Evolutionary conservation across 2,797 vertebrate genomes (phyloP).

Genomic region (Sebastes dallii): DNA sequence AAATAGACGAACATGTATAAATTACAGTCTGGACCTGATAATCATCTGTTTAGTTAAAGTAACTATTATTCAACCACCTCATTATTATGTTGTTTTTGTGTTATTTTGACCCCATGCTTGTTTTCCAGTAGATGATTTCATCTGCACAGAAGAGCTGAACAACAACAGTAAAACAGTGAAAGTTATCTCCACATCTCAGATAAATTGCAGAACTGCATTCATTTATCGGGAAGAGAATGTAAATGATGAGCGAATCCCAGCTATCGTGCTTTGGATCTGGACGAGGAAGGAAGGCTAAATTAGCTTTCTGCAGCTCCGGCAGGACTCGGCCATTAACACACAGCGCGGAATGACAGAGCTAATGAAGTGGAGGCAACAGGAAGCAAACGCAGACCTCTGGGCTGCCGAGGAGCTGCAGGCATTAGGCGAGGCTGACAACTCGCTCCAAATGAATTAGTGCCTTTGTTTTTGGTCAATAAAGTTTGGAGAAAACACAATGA

Average conservation of each 20-base stretch:
- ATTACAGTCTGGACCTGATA: not conserved
- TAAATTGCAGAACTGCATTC: not conserved
- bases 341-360: not conserved
- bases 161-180: not conserved
- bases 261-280: not conserved
- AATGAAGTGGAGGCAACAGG: constrained; percentile 39
- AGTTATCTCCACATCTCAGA: not conserved
- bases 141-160: not conserved
- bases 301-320: not conserved
- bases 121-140: not conserved
- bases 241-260: not conserved
- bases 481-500: constrained; percentile 5
- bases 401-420: not conserved
- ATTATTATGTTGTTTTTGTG: not conserved
- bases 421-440: not conserved
- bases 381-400: constrained; percentile 5
- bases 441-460: not conserved
- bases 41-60: not conserved
- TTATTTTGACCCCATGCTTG: not conserved
- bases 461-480: constrained; percentile 4
- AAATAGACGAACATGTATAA: not conserved
- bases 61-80: not conserved
- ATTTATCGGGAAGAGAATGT: not conserved
- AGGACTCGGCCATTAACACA: constrained; percentile 14
- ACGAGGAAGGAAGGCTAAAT: constrained; percentile 22